A percentile compares a stretch with the other conserved stretches of the same genome.
phyloP scores from a whole-genome alignment of 2,888 invertebrate species.

The Abrostola tripartita region DNA sequence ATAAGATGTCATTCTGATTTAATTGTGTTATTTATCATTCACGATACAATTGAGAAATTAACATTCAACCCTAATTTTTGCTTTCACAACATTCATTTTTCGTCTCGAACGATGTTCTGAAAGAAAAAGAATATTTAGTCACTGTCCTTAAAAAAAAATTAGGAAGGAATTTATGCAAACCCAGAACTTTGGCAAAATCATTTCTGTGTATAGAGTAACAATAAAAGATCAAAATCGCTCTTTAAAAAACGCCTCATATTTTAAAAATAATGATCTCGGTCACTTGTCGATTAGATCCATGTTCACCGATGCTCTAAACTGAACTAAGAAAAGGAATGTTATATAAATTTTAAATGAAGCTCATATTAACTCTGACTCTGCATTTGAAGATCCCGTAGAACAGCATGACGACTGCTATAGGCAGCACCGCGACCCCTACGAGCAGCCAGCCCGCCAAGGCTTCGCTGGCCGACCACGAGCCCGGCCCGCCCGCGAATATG shows the following conservation, averaged over 20 bases:
- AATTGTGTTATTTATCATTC: conserved; percentile 50
- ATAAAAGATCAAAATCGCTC: too few species aligned
- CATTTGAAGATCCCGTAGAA: conserved; percentile 78
- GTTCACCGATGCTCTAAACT: too few species aligned
- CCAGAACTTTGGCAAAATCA: too few species aligned
- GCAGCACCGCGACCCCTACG: conserved; percentile 62
- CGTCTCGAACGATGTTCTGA: conserved; percentile 80
- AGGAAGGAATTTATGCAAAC: not conserved
- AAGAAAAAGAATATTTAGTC: conserved; percentile 58
- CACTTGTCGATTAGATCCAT: too few species aligned
- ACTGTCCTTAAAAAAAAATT: not conserved
- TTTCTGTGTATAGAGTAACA: too few species aligned
- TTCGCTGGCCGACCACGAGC: conserved; percentile 57
- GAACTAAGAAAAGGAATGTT: too few species aligned
- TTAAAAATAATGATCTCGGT: too few species aligned
- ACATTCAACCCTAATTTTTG: conserved; percentile 18
- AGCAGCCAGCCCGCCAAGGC: conserved; percentile 70
- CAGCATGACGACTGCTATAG: conserved; percentile 63
- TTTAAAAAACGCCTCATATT: too few species aligned
- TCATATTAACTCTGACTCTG: conserved; percentile 75
- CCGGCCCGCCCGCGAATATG: conserved; percentile 63
- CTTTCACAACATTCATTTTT: conserved; percentile 65
- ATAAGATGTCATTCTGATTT: conserved; percentile 84
- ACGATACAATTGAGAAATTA: conserved; percentile 17
- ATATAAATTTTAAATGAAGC: too few species aligned